A percentile compares a stretch with the other conserved stretches of the same genome.
Conservation (phyloP, 2,797 vertebrate species). For the Enteromius viviparus region DNA sequence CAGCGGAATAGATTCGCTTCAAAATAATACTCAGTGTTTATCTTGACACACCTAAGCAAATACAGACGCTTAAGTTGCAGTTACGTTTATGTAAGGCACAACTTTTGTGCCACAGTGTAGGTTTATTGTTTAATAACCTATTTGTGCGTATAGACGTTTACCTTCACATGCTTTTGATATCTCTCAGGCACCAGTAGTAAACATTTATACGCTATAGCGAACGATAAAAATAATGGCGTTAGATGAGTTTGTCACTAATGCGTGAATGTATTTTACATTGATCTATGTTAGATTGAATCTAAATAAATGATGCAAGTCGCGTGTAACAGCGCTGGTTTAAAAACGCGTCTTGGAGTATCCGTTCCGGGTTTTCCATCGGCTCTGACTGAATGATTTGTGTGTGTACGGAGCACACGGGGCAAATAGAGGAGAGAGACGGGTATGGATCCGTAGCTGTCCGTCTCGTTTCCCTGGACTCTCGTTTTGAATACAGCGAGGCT, state of each 20-base stretch:
- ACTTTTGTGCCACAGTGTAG: background rate
- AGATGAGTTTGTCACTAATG: background rate
- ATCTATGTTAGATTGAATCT: background rate
- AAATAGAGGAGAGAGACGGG: conserved; percentile 40
- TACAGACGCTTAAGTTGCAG: background rate
- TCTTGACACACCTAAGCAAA: background rate
- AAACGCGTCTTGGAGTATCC: conserved; percentile 30
- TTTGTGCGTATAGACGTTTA: background rate
- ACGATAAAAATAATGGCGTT: background rate
- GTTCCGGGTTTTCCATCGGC: conserved; percentile 62
- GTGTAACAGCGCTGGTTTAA: conserved; percentile 38
- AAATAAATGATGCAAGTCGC: conserved; percentile 55
- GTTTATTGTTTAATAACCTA: background rate
- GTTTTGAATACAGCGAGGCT: conserved; percentile 24
- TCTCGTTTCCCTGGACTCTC: conserved; percentile 26
- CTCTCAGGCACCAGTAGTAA: background rate
- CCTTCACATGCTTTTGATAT: background rate
- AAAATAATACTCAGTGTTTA: background rate
- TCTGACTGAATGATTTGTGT: conserved; percentile 48
- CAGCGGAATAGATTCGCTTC: background rate
- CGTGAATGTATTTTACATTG: background rate
- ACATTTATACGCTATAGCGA: background rate
- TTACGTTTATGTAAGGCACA: background rate
- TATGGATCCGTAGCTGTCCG: conserved; percentile 35
- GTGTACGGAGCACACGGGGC: conserved; percentile 44